Evolutionary conservation across 2,113 vertebrate genomes (phyloP), one percentile per base, ranked within the genome.

Genomic region (Apaloderma vittatum): DNA sequence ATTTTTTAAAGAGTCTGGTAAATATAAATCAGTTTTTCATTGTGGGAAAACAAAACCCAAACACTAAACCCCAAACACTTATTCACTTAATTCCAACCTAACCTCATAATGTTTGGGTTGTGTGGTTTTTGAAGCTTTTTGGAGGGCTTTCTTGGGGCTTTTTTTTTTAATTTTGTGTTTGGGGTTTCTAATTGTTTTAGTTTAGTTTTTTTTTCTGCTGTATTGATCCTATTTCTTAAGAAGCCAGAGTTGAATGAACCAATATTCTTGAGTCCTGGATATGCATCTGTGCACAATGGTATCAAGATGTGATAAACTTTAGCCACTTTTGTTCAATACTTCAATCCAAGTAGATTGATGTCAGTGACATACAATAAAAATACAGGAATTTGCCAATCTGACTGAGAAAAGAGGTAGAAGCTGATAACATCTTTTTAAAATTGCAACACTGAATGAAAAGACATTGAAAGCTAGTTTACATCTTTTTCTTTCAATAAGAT

Each of bases 251-350:
- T 49, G 29, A 78, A 70, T 12, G 21, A 67, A 71, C 3, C 12
- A 84, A 52, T 22, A 59, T 30, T 66, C 27, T n/a, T 67, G 27
- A 51, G 20, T 27, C 26, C 26, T 77, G 20, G 17, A 29, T 66
- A 46, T 46, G 5, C 21, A 45, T 49, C 27, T 71, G 13, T 29
- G 6, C 9, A 45, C 4, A 26, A 13, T 0, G 0, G 3, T 54
- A 66, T 57, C 22, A 75, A 51, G 15, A 37, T 65, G 22, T 66
- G 22, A 59, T 46, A 82, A 43, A 75, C 5, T 5, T 73, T 15
- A 43, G 8, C 4, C 10, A 52, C 68, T 94, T 90, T 72, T 61
- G 3, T 78, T 77, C 40, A 62, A 0, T 77, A 19, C 3, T 62
- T 90, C 52, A 81, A 62, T 62, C 11, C 27, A 82, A 62, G 76